These are phyloP conservation scores for Cryptotis parvus DNA, from an alignment of 2,113 vertebrate species.

Conservation along the genomic window DNA sequence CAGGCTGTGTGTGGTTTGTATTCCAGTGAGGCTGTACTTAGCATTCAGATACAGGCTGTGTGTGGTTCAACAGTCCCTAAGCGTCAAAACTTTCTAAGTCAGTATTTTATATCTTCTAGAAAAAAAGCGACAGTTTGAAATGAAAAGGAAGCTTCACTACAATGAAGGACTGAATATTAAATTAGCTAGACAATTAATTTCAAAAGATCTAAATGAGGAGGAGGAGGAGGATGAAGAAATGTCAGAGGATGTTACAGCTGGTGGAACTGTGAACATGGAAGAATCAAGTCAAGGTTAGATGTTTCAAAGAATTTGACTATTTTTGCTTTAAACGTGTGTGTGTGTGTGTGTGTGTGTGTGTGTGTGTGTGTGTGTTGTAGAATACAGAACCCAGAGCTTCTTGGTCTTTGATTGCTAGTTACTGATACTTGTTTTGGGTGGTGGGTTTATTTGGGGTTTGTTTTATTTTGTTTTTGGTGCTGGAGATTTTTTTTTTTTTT, in stretches of 20 bases:
- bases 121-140: conserved; percentile 96
- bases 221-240: conserved; percentile 91
- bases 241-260: conserved; percentile 89
- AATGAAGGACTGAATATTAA: conserved; percentile 98
- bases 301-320: conserved; percentile 53
- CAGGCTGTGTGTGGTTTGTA: not conserved
- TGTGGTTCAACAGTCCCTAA: not conserved
- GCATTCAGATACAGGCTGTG: not conserved
- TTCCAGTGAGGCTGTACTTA: conserved; percentile 4
- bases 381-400: no score
- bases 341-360: no score
- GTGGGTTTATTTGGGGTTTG: no score
- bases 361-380: no score
- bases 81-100: conserved; percentile 4
- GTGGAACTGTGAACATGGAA: conserved; percentile 87
- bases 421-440: no score
- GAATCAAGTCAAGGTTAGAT: conserved; percentile 83
- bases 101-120: conserved; percentile 82
- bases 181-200: conserved; percentile 96
- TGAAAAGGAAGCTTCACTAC: conserved; percentile 99
- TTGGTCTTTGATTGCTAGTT: no score
- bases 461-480: not conserved
- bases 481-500: not conserved
- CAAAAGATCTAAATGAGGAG: conserved; percentile 92
- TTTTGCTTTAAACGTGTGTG: no score